Base-by-base conservation (phyloP, 2,888 invertebrate genomes). In the Epistrophe eligans region DNA sequence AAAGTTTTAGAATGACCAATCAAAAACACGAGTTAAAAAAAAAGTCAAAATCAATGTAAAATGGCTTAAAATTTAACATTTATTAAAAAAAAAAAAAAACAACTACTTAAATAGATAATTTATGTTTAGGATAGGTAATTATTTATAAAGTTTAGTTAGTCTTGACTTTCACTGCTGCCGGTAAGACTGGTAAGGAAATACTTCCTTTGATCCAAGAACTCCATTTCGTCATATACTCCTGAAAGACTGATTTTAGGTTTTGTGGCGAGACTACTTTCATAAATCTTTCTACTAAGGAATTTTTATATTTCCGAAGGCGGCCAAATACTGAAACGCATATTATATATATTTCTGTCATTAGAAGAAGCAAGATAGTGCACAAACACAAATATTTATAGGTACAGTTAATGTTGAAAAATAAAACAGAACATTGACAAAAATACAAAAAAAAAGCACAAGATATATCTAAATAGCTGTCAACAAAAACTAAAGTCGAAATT, bases 241-340 rank as follows among this genome's bases (percentile, higher is more conserved):
- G 24, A 40, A 70, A 28, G 10, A 6, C 6, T 17, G 70, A 17
- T 35, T 17, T 0, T 35, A 6, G 28, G 7, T 40, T 70, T 17
- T 55, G 2, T 40, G 77, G 17, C 88, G 90, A 82, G 91, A 90
- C 90, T 88, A 89, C 89, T 0, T 55, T 52, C 38, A 13, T 55
- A 19, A 55, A 13, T 1, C 40, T 24, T 70, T 70, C 40, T 0
- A 70, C 55, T 40, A 55, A 55, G 28, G 70, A 70, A 7, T 55
- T 70, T 55, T 38, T 55, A 11, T 17, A n/a, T 55, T 70, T 70
- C 13, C 70, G 70, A 40, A 70, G 24, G 24, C 70, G 52, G 11
- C 55, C 40, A 40, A 55, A 55, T 13, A 70, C 70, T 70, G 55
- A 50, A 67, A 67, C 15, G 50, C 50, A 67, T 28, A 48, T 28